phyloP scores from a whole-genome alignment of 2,797 vertebrate species.

The Synaphobranchus kaupii region DNA sequence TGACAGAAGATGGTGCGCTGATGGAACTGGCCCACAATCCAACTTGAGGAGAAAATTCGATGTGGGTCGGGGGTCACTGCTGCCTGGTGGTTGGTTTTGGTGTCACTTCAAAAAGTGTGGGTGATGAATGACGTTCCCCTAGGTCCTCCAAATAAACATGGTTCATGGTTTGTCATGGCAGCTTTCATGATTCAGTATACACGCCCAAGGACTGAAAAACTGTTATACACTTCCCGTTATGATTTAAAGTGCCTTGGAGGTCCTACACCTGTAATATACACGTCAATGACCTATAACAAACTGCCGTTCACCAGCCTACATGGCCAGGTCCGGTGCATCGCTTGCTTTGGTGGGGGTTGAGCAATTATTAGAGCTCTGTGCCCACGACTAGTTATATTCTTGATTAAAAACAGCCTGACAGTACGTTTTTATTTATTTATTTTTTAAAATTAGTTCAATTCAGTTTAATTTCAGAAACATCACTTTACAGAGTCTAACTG shows the following conservation, averaged over 20 bases:
- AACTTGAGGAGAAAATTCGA: background rate
- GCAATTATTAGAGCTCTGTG: background rate
- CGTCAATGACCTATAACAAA: background rate
- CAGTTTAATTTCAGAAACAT: background rate
- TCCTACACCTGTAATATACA: background rate
- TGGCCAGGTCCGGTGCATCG: background rate
- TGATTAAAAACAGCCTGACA: background rate
- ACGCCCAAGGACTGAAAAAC: background rate
- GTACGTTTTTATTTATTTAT: too few species aligned
- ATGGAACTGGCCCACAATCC: background rate
- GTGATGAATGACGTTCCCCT: background rate
- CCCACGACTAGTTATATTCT: background rate
- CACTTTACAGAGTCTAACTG: background rate
- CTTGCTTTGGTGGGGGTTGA: background rate
- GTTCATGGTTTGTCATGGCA: background rate
- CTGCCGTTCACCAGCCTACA: background rate
- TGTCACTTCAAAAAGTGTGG: background rate
- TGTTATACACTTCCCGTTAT: background rate
- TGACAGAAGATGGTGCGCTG: background rate
- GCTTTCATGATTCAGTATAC: background rate
- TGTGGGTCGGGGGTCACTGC: background rate
- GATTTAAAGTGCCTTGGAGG: background rate
- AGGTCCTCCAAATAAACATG: background rate
- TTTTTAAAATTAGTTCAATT: background rate
- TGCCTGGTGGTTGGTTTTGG: background rate